Evolutionary conservation across 2,113 vertebrate species (phyloP), one percentile per base, ranked within the genome.

Genomic region (Leptodactylus fuscus): DNA sequence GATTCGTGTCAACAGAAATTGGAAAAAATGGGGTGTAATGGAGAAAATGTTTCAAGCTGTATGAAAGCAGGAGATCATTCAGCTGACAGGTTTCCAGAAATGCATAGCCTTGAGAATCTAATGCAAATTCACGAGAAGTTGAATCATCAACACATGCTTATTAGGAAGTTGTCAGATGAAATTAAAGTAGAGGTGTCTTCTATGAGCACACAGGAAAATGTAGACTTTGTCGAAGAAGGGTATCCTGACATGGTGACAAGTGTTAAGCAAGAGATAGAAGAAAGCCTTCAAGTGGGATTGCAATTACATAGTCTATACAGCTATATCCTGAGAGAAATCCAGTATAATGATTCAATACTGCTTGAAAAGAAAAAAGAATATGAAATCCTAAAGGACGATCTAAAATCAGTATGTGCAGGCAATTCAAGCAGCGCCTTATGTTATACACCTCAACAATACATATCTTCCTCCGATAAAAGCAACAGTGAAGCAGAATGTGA

Each of bases 341-440:
- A 93, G 34, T 90, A 87, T 79, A 94, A 90, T 67, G 95, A 97
- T 83, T 89, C 90, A 2, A 9, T 94, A 27, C 89, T 97, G 88
- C 91, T 92, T 82, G 94, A 94, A 85, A 96, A 95, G 89, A 95
- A 95, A 75, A 94, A 95, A 86, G 97, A 99, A 86, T 98, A 96
- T 79, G 95, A 97, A 91, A 91, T 94, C 78, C 91, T 99, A 41
- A 92, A 94, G 11, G 87, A 95, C 58, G 96, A 97, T 89, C 92
- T 99, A 34, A 92, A 87, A 88, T 91, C 92, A 0, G 80, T 98
- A 71, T 93, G 95, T 29, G 74, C 93, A 15, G 92, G 81, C 75
- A 93, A 93, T 44, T 87, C 88, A 81, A 83, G 49, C 48, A 92
- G 90, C 74, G 69, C 77, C 76, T 8, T 87, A 53, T 81, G 87